These are phyloP conservation scores for Carassius auratus DNA, from an alignment of 2,113 vertebrate genomes.

Conservation along the genomic window DNA sequence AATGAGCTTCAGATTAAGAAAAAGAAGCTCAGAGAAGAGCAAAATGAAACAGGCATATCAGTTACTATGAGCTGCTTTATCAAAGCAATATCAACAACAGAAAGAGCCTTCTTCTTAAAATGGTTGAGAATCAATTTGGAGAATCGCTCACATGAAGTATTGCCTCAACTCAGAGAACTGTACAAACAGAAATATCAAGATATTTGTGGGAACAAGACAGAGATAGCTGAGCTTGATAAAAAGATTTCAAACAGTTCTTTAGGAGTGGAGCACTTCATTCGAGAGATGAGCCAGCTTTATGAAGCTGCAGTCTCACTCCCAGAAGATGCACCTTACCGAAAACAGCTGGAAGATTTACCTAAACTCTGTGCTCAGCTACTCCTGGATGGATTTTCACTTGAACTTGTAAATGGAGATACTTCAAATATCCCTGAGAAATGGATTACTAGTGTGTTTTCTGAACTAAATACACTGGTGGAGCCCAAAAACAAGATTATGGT, in stretches of 20 bases:
- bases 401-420: constrained; percentile 70
- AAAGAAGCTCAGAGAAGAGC: not conserved
- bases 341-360: constrained; percentile 47
- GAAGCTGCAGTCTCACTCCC: constrained; percentile 54
- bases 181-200: constrained; percentile 35
- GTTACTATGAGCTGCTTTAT: constrained; percentile 57
- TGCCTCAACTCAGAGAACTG: constrained; percentile 10
- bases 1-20: constrained; percentile 41
- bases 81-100: not conserved
- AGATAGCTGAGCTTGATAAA: constrained; percentile 54
- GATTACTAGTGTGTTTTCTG: constrained; percentile 58
- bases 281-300: constrained; percentile 70
- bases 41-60: not conserved
- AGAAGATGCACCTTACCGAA: not conserved
- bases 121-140: constrained; percentile 62
- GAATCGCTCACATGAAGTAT: not conserved
- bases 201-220: not conserved
- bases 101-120: constrained; percentile 59
- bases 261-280: constrained; percentile 71
- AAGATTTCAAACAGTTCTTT: constrained; percentile 63
- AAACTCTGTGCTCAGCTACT: constrained; percentile 64
- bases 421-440: constrained; percentile 66
- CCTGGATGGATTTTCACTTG: constrained; percentile 67
- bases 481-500: constrained; percentile 61
- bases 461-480: constrained; percentile 49